These are phyloP conservation scores for Dromococcyx pavoninus DNA, from an alignment of 2,797 vertebrate species.

Conservation along the genomic window DNA sequence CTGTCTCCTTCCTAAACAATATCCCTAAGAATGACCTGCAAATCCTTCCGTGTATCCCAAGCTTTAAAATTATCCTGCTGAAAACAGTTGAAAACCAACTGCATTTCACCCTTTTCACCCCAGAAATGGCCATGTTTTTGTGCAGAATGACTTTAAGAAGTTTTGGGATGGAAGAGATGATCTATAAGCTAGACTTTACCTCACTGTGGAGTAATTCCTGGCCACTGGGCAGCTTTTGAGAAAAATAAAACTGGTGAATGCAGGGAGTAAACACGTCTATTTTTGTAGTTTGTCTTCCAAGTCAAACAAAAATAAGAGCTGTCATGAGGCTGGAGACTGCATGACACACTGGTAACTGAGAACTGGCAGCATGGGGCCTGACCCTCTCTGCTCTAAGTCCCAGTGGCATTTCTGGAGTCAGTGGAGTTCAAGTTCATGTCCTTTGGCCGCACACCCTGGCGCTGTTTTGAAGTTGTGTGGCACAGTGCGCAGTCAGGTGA, in stretches of 20 bases:
- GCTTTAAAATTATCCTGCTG: neutral
- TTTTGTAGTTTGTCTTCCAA: constrained; percentile 38
- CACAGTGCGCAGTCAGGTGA: accelerated
- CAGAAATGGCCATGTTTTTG: neutral
- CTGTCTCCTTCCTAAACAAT: too few relatives aligned
- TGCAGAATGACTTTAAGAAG: neutral
- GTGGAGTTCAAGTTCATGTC: neutral
- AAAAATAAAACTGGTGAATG: neutral
- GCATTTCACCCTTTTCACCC: neutral
- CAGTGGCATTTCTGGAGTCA: neutral
- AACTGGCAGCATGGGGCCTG: neutral
- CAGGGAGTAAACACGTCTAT: constrained; percentile 16
- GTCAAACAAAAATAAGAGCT: constrained; percentile 53
- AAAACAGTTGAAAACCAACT: neutral
- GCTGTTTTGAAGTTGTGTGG: neutral
- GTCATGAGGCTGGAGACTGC: neutral
- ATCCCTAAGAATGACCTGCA: too few relatives aligned
- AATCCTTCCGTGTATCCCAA: neutral
- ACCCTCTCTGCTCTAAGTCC: neutral
- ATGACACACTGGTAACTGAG: neutral
- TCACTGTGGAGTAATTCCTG: neutral
- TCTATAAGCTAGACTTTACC: neutral
- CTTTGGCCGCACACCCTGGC: neutral
- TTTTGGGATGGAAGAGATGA: neutral
- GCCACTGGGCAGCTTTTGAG: neutral